Base-by-base conservation (phyloP, 2,797 vertebrate genomes). In the Borostomias antarcticus region DNA sequence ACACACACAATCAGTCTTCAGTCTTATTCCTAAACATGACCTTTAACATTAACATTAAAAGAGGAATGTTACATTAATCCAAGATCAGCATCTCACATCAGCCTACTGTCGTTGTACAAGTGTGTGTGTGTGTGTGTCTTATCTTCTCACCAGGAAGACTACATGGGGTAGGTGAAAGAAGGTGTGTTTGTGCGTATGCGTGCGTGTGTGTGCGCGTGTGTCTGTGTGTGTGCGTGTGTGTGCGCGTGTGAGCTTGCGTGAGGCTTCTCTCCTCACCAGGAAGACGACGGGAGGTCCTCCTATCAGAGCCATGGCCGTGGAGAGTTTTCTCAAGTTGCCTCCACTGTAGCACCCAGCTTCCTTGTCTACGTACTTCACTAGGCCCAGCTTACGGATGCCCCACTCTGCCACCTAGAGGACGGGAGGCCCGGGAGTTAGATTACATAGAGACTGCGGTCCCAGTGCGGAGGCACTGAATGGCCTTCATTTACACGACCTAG, bases 251-350 rank as follows among this genome's bases (percentile, higher is more conserved):
- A 1, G 26, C n/a, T 13, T 21, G 57, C 8, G 10, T 15, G 11
- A 13, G 9, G 13, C 2, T 30, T 28, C 10, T 13, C 0, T 21
- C 92, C 96, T 94, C 68, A 98, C 96, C 94, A 99, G 88, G 76
- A 99, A 99, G 32, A 99, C 95, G n/a, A 99, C 95, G 4, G 97
- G 97, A 1, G 98, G 96, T 45, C 95, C 95, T 28, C 96, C 97
- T 2, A 99, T 98, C 73, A 99, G 88, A 11, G 98, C 98, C 64
- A 99, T 97, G 71, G 98, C 98, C 0, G 98, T 98, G 1, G 97
- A 98, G 6, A 99, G 94, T 69, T 99, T 99, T 65, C 98, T 93
- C 82, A 94, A 95, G 90, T 99, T 99, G 15, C 98, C 98, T 9
- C 98, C 98, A 0, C 98, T 99, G 76, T 99, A 99, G 85, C 93